Conservation (phyloP, 2,797 vertebrate species). For the Crocidura indochinensis region DNA sequence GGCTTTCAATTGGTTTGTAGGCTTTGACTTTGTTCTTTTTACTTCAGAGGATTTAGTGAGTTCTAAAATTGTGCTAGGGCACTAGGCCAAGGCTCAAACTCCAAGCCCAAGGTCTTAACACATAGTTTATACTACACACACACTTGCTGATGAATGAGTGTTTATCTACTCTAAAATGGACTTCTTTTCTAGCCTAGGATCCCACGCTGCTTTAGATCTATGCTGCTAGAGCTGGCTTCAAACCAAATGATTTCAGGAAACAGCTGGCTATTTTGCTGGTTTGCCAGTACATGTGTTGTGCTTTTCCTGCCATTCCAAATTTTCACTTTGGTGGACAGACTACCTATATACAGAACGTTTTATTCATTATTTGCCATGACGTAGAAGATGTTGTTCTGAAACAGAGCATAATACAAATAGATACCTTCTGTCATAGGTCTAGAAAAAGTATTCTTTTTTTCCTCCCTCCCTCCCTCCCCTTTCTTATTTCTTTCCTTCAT, state of each 20-base stretch:
- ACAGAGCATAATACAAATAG: background rate
- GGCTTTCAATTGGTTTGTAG: background rate
- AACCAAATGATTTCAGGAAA: background rate
- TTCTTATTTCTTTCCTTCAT: too few species aligned
- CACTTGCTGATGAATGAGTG: background rate
- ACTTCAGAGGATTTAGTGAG: background rate
- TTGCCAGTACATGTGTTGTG: constrained; percentile 5
- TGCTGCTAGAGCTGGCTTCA: background rate
- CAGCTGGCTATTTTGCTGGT: background rate
- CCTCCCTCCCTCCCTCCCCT: too few species aligned
- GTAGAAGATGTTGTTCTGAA: background rate
- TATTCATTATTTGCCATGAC: background rate
- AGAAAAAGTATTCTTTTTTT: background rate
- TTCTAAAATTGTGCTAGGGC: background rate
- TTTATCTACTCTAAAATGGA: background rate
- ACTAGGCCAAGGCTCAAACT: background rate
- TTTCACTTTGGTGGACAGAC: background rate
- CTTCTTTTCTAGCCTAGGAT: background rate
- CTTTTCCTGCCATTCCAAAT: background rate
- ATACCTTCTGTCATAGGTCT: background rate
- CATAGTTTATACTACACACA: background rate
- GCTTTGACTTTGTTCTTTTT: background rate
- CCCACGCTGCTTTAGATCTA: background rate
- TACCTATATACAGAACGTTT: constrained; percentile 24
- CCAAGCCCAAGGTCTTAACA: background rate